Evolutionary conservation across 2,888 invertebrate species (phyloP).

Genomic region (Nomada fucata): DNA sequence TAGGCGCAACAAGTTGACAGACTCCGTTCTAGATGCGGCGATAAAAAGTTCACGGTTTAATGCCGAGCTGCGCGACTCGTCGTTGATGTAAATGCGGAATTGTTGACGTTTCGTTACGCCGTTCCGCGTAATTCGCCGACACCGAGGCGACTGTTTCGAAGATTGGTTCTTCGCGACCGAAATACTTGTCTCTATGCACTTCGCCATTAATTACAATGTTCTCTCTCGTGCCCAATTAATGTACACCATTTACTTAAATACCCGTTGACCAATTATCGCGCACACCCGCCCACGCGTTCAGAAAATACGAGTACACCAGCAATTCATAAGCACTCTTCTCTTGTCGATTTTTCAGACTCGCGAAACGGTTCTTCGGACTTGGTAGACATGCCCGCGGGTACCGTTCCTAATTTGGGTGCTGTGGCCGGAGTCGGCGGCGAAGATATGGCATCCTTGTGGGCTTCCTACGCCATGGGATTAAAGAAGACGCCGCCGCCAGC

Average conservation of each 20-base stretch:
- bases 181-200: neutral
- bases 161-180: neutral
- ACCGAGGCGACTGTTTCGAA: neutral
- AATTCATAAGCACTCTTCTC: neutral
- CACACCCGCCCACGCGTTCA: neutral
- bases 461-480: constrained; percentile 92
- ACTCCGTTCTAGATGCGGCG: constrained; percentile 47
- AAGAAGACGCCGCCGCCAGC: constrained; percentile 85
- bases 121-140: constrained; percentile 14
- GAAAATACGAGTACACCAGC: neutral
- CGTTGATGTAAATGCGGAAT: constrained; percentile 40
- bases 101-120: constrained; percentile 3
- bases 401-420: constrained; percentile 84
- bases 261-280: no score
- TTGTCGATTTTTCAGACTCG: constrained; percentile 75
- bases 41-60: constrained; percentile 58
- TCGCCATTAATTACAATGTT: neutral
- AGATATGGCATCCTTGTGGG: constrained; percentile 94
- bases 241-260: no score
- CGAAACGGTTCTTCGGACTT: constrained; percentile 82
- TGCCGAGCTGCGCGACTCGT: constrained; percentile 37
- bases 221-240: neutral
- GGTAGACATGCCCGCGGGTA: constrained; percentile 80
- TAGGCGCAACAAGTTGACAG: constrained; percentile 59
- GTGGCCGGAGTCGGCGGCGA: constrained; percentile 86